Conservation (phyloP, 2,797 vertebrate species). For the Loris lydekkerianus region DNA sequence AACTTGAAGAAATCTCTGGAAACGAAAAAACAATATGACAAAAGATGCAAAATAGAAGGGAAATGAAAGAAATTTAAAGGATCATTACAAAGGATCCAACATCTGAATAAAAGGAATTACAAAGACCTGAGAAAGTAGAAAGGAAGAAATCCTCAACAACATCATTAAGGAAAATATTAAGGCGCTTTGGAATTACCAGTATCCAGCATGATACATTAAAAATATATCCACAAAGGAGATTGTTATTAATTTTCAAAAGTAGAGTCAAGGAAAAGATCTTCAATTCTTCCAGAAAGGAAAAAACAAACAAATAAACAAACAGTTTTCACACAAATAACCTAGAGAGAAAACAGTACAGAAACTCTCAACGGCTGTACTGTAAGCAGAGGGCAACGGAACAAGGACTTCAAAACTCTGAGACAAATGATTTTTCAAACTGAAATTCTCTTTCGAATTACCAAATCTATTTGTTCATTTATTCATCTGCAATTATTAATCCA, state of each 20-base stretch:
- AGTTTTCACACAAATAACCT: neutral
- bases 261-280: neutral
- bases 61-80: neutral
- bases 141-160: neutral
- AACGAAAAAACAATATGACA: neutral
- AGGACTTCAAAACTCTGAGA: neutral
- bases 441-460: neutral
- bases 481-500: neutral
- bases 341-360: neutral
- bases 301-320: neutral
- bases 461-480: neutral
- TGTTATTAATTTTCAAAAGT: conserved; percentile 2
- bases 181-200: neutral
- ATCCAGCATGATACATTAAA: neutral
- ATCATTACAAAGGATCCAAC: neutral
- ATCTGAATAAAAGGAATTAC: neutral
- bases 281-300: neutral
- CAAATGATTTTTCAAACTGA: neutral
- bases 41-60: neutral
- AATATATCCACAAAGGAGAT: neutral
- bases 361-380: neutral
- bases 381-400: neutral
- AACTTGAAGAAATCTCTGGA: neutral
- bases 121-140: neutral
- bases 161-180: neutral